phyloP scores from a whole-genome alignment of 23 tunicate genomes.

The Oikopleura albicans region DNA sequence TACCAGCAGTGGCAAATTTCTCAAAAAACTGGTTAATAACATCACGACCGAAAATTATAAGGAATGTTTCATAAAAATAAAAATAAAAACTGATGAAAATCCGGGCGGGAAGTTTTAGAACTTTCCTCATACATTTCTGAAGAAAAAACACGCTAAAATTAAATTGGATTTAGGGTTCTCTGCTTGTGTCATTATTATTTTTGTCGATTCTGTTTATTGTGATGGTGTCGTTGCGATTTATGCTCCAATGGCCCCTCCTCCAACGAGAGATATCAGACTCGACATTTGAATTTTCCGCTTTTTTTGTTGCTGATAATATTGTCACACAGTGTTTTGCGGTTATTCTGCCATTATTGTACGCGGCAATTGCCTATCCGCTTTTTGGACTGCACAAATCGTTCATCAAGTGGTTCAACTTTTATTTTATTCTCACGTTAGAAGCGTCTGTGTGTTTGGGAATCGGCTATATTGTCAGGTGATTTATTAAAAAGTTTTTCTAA shows the following conservation, averaged over 20 bases:
- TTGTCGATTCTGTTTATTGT: neutral
- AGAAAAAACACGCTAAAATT: too few species aligned
- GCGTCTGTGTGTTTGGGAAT: neutral
- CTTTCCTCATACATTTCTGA: too few species aligned
- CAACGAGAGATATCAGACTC: neutral
- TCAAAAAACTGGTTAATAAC: too few species aligned
- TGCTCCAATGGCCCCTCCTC: neutral
- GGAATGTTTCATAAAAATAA: too few species aligned
- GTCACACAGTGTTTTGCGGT: neutral
- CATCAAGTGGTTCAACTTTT: neutral
- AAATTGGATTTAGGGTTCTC: conserved; percentile 11
- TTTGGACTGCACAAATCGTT: neutral
- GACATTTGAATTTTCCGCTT: neutral
- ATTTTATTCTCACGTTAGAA: neutral
- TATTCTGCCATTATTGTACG: neutral
- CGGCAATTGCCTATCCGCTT: neutral
- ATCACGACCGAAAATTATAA: too few species aligned
- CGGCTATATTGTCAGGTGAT: neutral
- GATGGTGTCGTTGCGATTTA: neutral
- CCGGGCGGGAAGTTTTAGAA: too few species aligned
- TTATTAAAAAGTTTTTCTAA: too few species aligned
- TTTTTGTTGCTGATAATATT: conserved; percentile 2
- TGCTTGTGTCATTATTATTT: neutral
- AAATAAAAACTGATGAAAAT: too few species aligned
- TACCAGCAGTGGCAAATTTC: too few species aligned